Evolutionary conservation across 2,888 invertebrate genomes (phyloP), one percentile per base, ranked within the genome.

Genomic region (Melieria crassipennis): DNA sequence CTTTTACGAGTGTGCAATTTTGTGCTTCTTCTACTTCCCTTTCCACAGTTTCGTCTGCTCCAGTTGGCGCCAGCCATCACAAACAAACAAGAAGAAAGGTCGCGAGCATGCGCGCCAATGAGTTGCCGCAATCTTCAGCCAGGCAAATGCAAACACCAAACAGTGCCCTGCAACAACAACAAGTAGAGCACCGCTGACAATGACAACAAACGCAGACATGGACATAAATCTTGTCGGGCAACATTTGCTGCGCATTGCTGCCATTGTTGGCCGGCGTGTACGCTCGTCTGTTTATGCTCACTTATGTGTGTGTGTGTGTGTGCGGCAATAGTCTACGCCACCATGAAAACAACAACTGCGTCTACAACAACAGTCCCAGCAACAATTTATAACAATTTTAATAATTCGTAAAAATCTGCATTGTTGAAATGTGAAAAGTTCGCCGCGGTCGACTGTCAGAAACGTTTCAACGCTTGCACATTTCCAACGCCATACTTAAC

Each of bases 1-100:
- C 65, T 67, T 69, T 72, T 69, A 2, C 30, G 30, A 30, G 30
- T 30, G 30, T 30, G 30, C 30, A 2, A 10, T 50, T 50, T 50
- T 50, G 9, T 50, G 50, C 11, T 50, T 50, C 50, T 50, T 3
- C 10, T 10, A 2, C 30, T 30, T 30, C 3, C 30, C 30, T 3
- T 3, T 3, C 30, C 30, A 30, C 30, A 30, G 30, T 2, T 30
- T 30, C 30, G 30, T 30, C 30, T 30, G 30, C 30, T 3, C 0
- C 30, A 30, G 30, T 30, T 30, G 30, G 30, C 6, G 52, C 11
- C 5, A 52, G n/a, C 52, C 11, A 7, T 9, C 13, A 5, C 52
- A 52, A 5, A 52, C 50, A 13, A 5, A 52, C 52, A 52, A n/a
- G 7, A 11, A 50, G 7, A 10, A 50, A n/a, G 13, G 11, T 52